These are phyloP conservation scores for Fringilla coelebs DNA, from an alignment of 2,797 vertebrate species.

Conservation along the genomic window DNA sequence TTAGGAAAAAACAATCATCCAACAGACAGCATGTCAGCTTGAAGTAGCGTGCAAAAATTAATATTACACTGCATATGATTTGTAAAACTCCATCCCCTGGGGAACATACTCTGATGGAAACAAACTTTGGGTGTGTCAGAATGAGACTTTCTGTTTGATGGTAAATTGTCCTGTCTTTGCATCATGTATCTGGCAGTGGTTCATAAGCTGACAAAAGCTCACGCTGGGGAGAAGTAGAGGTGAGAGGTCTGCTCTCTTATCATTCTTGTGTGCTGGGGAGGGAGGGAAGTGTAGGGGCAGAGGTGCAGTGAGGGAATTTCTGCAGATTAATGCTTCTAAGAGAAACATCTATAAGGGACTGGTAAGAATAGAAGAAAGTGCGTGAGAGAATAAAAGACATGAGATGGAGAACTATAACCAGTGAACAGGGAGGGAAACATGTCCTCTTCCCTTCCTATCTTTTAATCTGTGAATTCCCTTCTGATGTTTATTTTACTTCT, in stretches of 20 bases:
- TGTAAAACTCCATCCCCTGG: constrained; percentile 26
- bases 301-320: not conserved
- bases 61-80: constrained; percentile 3
- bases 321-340: not conserved
- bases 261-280: not conserved
- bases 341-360: not conserved
- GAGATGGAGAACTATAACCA: not conserved
- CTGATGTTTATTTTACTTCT: not conserved
- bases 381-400: not conserved
- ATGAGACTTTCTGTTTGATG: not conserved
- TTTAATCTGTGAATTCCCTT: not conserved
- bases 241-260: not conserved
- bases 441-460: not conserved
- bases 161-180: constrained; percentile 9
- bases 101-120: constrained; percentile 16
- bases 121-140: constrained; percentile 39
- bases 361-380: not conserved
- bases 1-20: not conserved
- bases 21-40: constrained; percentile 36
- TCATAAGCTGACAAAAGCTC: not conserved
- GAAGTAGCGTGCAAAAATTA: constrained; percentile 43
- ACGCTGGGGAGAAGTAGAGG: not conserved
- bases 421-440: not conserved
- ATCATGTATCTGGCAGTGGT: not conserved
- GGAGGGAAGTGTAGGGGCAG: not conserved